Evolutionary conservation across 2,888 invertebrate genomes (phyloP).

Genomic region (Microctonus brassicae): DNA sequence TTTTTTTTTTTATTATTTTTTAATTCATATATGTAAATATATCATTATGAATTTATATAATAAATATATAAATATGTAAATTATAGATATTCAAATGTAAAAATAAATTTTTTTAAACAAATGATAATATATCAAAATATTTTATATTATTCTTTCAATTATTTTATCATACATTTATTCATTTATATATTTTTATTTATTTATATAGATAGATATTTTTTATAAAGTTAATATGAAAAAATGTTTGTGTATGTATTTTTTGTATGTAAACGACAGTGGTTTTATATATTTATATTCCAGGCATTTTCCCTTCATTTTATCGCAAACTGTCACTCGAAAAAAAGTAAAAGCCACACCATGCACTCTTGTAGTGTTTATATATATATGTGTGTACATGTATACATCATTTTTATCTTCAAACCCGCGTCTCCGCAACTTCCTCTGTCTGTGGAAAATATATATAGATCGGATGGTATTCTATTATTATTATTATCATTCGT

Average conservation of each 20-base stretch:
- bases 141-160: too few relatives aligned
- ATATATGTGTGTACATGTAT: slow-evolving; percentile 48
- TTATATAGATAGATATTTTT: slow-evolving; percentile 12
- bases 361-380: background rate
- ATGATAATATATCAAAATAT: too few relatives aligned
- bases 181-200: too few relatives aligned
- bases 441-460: slow-evolving; percentile 13
- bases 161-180: too few relatives aligned
- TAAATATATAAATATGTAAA: too few relatives aligned
- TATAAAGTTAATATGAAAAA: background rate
- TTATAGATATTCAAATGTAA: too few relatives aligned
- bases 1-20: too few relatives aligned
- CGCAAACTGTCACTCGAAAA: slow-evolving; percentile 44
- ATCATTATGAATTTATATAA: too few relatives aligned
- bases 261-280: background rate
- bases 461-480: background rate
- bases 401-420: slow-evolving; percentile 62
- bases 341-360: slow-evolving; percentile 23
- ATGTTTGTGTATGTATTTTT: background rate
- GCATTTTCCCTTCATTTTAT: slow-evolving; percentile 35
- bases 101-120: too few relatives aligned
- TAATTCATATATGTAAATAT: too few relatives aligned
- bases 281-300: background rate
- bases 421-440: slow-evolving; percentile 44
- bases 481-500: background rate